Evolutionary conservation across 2,797 vertebrate genomes (phyloP).

Genomic region (Thripadectes ignobilis): DNA sequence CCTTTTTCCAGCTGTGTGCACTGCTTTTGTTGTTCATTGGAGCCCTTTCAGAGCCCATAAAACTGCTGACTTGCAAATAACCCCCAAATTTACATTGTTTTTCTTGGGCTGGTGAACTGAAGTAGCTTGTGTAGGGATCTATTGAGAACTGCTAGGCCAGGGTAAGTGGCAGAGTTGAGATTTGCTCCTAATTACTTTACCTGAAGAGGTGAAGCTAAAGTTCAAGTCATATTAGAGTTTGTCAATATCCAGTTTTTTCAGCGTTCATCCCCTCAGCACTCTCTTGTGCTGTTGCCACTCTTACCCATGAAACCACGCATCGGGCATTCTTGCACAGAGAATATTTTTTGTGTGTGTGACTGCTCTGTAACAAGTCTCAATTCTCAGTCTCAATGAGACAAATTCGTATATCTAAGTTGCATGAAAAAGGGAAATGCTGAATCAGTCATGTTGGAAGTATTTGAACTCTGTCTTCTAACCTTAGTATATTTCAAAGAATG

Average conservation of each 20-base stretch:
- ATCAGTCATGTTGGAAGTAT: neutral
- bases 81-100: neutral
- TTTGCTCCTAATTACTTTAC: neutral
- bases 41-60: neutral
- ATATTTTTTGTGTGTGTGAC: neutral
- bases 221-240: neutral
- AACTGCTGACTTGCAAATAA: neutral
- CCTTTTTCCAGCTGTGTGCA: neutral
- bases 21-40: neutral
- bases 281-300: neutral
- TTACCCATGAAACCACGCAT: neutral
- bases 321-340: neutral
- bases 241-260: neutral
- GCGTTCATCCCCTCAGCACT: neutral
- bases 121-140: neutral
- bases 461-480: neutral
- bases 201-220: neutral
- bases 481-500: neutral
- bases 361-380: neutral
- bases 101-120: neutral
- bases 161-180: neutral
- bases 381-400: neutral
- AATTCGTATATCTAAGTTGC: fast-evolving
- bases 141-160: neutral
- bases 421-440: neutral